These are phyloP conservation scores for Uropsilus gracilis DNA, from an alignment of 2,113 vertebrate species.

Conservation along the genomic window DNA sequence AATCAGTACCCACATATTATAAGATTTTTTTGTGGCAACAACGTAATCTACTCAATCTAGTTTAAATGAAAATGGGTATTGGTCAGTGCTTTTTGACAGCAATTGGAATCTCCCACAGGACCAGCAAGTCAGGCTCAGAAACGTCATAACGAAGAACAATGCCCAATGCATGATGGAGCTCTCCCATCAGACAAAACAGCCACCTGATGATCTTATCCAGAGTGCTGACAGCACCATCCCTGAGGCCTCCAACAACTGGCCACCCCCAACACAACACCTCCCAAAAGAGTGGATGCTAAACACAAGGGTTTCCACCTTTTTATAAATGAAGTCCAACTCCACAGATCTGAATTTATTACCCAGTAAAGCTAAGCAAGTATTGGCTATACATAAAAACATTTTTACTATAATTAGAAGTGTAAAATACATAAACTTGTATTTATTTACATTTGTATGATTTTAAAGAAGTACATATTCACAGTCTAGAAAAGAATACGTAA, in stretches of 20 bases:
- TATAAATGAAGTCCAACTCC: not conserved
- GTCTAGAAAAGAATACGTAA: not conserved
- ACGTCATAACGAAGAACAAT: not conserved
- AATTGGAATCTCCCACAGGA: not conserved
- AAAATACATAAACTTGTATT: not conserved
- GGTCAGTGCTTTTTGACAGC: not conserved
- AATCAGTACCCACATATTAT: not conserved
- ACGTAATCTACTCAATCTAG: not conserved
- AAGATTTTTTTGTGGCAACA: not conserved
- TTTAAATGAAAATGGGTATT: not conserved
- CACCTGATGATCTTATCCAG: too few relatives aligned
- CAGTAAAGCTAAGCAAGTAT: not conserved
- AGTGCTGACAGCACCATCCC: not conserved
- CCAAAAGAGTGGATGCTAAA: not conserved
- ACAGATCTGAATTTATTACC: not conserved
- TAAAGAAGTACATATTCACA: not conserved
- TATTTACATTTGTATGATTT: not conserved
- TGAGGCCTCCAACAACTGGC: not conserved
- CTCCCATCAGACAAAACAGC: not conserved
- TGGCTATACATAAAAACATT: not conserved
- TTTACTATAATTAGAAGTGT: not conserved
- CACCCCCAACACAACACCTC: not conserved
- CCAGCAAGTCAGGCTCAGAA: not conserved
- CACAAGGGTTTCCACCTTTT: not conserved
- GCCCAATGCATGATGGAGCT: not conserved